Base-by-base conservation (phyloP, 2,888 invertebrate species). In the Silvanus unidentatus region DNA sequence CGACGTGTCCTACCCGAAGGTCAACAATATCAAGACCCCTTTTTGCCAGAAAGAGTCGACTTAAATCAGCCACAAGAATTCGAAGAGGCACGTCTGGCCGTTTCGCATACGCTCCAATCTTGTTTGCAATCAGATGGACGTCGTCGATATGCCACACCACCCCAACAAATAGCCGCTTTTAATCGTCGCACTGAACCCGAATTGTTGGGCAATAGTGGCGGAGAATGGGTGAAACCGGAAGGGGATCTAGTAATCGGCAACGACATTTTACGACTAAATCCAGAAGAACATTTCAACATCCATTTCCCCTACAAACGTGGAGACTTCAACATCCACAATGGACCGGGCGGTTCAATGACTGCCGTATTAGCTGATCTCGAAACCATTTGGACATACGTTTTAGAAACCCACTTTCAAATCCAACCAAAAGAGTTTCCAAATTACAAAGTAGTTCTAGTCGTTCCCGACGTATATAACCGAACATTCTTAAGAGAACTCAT, bases 221-320 rank as follows among this genome's bases (percentile, higher is more conserved):
- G 78, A 0, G 76, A 75, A 35, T 84, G 84, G 82, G 71, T 80
- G 0, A 78, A 80, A 67, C 77, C 79, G 0, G 78, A 82, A 39
- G 76, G 76, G 37, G 80, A 85, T 50, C 74, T 82, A 11, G 71
- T 91, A 1, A 77, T 91, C 16, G 91, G 91, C 6, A 88, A 91
- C 63, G 80, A 90, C 65, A 77, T 83, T 47, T 62, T 90, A 10
- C 78, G 80, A 49, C 71, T 88, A 16, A 79, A 81, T 68, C 84
- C 81, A 11, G 76, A 76, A 34, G 76, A 83, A 42, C 78, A 82
- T 36, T 96, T 86, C 62, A 92, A 92, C 65, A 74, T 96, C 45
- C 91, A 93, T 68, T 96, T 94, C 72, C 96, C 96, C 0, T 86
- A 92, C 61, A 78, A 80, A 63, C 76, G 92, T 57, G 96, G 96